Percentiles rank a stretch among this genome's conserved stretches.
Evolutionary conservation across 2,113 vertebrate species (phyloP).

Genomic region (Tinamus guttatus): DNA sequence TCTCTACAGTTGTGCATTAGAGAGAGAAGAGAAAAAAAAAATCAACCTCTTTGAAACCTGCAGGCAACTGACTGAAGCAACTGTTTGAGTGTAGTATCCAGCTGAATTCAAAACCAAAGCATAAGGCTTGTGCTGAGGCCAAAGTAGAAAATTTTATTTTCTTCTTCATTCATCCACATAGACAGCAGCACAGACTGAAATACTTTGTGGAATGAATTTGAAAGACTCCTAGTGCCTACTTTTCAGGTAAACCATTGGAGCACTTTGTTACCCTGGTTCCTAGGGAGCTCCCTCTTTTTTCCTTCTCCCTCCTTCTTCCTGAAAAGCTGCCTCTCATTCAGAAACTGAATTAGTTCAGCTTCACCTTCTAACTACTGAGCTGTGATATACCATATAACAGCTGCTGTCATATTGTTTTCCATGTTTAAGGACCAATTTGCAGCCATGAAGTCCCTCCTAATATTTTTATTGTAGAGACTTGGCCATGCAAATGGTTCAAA

Average conservation of each 20-base stretch:
- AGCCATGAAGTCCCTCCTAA: not conserved
- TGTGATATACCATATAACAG: not conserved
- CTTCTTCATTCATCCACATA: not conserved
- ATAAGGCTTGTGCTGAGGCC: not conserved
- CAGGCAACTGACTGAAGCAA: not conserved
- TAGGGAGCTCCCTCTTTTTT: not conserved
- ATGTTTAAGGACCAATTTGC: not conserved
- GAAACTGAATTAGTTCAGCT: not conserved
- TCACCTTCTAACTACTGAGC: not conserved
- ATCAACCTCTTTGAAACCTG: not conserved
- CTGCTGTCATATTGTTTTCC: not conserved
- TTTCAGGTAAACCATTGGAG: not conserved
- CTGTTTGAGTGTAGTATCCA: not conserved
- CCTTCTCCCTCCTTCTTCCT: not conserved
- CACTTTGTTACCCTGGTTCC: not conserved
- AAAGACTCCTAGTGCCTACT: not conserved
- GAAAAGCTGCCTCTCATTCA: not conserved
- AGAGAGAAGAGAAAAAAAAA: too few relatives aligned
- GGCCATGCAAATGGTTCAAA: not conserved
- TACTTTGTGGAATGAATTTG: not conserved
- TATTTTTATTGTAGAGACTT: not conserved
- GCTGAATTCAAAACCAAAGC: not conserved
- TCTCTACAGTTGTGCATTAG: not conserved
- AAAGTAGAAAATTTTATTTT: not conserved
- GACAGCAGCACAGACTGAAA: not conserved